These are phyloP conservation scores for Cerastis leucographa DNA, from an alignment of 2,888 invertebrate species.

Conservation along the genomic window DNA sequence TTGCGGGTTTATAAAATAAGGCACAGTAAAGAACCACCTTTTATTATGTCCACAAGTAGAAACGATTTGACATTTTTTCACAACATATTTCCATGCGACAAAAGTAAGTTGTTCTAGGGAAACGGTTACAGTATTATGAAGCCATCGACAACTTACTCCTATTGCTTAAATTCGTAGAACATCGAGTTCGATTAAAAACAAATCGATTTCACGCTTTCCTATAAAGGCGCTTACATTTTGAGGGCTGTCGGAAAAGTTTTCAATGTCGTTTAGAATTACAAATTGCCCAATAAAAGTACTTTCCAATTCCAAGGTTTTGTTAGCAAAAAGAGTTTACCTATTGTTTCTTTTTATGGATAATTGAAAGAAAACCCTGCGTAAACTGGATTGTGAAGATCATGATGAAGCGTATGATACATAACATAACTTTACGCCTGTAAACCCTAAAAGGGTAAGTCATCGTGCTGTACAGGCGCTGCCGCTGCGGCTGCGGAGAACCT, in stretches of 20 bases:
- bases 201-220: conserved; percentile 54
- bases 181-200: conserved; percentile 32
- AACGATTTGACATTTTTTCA: not conserved
- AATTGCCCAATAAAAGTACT: conserved; percentile 33
- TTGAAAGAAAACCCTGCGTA: not conserved
- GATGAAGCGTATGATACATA: no score
- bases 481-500: no score
- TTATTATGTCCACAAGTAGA: not conserved
- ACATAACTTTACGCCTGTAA: no score
- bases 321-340: not conserved
- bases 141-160: conserved; percentile 23
- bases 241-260: conserved; percentile 44
- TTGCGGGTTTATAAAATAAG: no score
- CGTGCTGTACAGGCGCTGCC: no score
- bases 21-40: not conserved
- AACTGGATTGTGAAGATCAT: not conserved
- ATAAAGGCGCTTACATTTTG: conserved; percentile 15
- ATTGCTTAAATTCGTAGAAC: conserved; percentile 15
- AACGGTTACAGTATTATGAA: not conserved
- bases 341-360: conserved; percentile 4
- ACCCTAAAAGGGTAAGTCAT: no score
- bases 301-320: conserved; percentile 39
- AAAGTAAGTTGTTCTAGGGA: not conserved
- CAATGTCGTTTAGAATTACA: conserved; percentile 39
- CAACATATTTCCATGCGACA: not conserved